A percentile compares a stretch with the other conserved stretches of the same genome.
These are phyloP conservation scores for Chelonus formosanus DNA, from an alignment of 2,888 invertebrate genomes.

Conservation along the genomic window DNA sequence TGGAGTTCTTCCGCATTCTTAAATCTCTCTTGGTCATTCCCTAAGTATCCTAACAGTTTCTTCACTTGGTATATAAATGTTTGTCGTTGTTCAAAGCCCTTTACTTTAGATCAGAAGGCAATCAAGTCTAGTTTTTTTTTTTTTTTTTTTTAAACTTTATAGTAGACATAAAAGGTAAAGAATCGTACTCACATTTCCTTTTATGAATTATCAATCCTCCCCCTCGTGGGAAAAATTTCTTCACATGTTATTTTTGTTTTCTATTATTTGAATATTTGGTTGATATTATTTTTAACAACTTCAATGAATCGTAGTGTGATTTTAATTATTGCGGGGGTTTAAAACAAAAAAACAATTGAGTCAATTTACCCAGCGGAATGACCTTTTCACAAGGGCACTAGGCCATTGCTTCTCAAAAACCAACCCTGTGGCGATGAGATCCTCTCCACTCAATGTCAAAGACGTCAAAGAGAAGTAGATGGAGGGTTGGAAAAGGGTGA, in stretches of 20 bases:
- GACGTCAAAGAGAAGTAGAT: neutral
- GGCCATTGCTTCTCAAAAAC: conserved; percentile 46
- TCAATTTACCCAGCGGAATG: conserved; percentile 51
- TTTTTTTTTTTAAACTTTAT: conserved; percentile 4
- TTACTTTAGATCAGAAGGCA: conserved; percentile 2
- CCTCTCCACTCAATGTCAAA: conserved; percentile 21
- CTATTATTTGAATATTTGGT: neutral
- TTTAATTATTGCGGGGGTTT: neutral
- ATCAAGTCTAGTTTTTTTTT: conserved; percentile 21
- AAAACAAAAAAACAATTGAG: conserved; percentile 47
- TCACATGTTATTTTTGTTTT: conserved; percentile 12
- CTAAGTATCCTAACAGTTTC: conserved; percentile 13
- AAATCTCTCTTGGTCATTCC: conserved; percentile 18
- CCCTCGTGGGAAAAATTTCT: conserved; percentile 42
- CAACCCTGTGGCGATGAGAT: conserved; percentile 37
- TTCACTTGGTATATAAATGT: conserved; percentile 23
- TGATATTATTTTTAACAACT: neutral
- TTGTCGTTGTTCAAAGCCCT: conserved; percentile 22
- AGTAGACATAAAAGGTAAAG: conserved; percentile 36
- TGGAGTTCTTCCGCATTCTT: conserved; percentile 32
- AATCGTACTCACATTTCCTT: conserved; percentile 35
- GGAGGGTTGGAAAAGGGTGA: conserved; percentile 25
- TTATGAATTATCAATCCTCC: conserved; percentile 43
- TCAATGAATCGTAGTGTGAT: neutral
- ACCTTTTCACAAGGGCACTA: conserved; percentile 49